phyloP scores from a whole-genome alignment of 2,113 vertebrate genomes.

The Cheirogaleus medius region DNA sequence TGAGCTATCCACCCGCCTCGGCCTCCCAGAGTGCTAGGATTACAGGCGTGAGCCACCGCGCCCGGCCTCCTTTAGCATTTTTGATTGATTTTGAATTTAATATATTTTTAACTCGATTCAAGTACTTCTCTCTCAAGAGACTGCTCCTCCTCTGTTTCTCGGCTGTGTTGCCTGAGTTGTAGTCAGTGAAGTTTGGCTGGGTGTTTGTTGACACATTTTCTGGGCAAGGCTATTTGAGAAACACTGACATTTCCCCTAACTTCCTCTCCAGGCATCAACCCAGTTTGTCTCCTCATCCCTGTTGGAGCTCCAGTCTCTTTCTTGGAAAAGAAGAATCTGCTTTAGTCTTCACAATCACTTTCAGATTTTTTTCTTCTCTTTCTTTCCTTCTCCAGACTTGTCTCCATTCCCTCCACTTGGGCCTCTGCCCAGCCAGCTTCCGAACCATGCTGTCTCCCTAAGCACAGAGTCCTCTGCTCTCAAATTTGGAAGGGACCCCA shows the following conservation, averaged over 20 bases:
- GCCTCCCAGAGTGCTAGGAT: too few relatives aligned
- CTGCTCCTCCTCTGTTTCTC: constrained; percentile 36
- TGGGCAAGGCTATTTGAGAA: constrained; percentile 72
- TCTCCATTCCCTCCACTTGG: constrained; percentile 33
- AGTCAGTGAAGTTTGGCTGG: constrained; percentile 54
- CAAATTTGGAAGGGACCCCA: neutral
- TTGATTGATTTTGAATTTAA: constrained; percentile 70
- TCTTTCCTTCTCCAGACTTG: constrained; percentile 55
- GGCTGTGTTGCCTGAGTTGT: constrained; percentile 22
- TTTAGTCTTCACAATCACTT: constrained; percentile 53
- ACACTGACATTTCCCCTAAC: constrained; percentile 70
- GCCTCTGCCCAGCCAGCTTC: constrained; percentile 44
- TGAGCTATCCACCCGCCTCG: too few relatives aligned
- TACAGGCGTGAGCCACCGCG: too few relatives aligned
- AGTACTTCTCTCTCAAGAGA: constrained; percentile 54
- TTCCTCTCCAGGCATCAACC: constrained; percentile 72
- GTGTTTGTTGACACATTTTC: constrained; percentile 72
- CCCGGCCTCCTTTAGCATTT: constrained; percentile 49
- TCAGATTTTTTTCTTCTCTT: constrained; percentile 37
- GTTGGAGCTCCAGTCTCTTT: constrained; percentile 48
- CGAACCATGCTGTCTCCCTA: constrained; percentile 8
- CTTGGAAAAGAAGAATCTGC: constrained; percentile 53
- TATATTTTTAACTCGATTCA: constrained; percentile 74
- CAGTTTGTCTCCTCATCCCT: constrained; percentile 54
- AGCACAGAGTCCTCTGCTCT: neutral